Evolutionary conservation across 1,140 invertebrate genomes (phyloP).

Genomic region (Leptinotarsa lineolata): DNA sequence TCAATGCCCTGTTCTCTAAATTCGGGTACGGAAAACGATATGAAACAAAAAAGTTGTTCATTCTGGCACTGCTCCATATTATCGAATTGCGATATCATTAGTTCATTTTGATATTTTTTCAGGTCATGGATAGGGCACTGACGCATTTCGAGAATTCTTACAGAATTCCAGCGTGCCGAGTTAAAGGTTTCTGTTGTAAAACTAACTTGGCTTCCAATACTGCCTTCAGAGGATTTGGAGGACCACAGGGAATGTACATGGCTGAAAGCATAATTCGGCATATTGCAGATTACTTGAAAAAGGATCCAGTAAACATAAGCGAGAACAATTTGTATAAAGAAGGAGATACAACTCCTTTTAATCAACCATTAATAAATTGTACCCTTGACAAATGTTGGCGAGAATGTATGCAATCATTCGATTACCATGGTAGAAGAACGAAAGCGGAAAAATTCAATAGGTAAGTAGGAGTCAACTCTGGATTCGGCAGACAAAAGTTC

Average conservation of each 20-base stretch:
- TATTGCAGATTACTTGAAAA: slow-evolving; percentile 72
- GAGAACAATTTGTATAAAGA: slow-evolving; percentile 81
- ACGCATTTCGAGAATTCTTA: slow-evolving; percentile 82
- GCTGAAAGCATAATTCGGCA: slow-evolving; percentile 78
- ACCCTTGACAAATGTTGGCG: slow-evolving; percentile 80
- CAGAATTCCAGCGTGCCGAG: slow-evolving; percentile 70
- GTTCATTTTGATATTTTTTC: slow-evolving; percentile 15
- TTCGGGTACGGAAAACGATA: too few relatives aligned
- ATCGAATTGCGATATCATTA: too few relatives aligned
- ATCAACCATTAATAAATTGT: slow-evolving; percentile 75
- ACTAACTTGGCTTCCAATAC: slow-evolving; percentile 90
- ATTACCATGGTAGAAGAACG: slow-evolving; percentile 66
- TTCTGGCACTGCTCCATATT: too few relatives aligned
- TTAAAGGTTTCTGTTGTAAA: slow-evolving; percentile 73
- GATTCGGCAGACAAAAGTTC: too few relatives aligned
- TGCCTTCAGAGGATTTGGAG: slow-evolving; percentile 88
- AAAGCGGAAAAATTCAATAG: slow-evolving; percentile 74
- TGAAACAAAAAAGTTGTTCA: too few relatives aligned
- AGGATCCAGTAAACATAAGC: slow-evolving; percentile 61
- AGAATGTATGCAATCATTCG: slow-evolving; percentile 75
- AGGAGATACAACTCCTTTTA: slow-evolving; percentile 79
- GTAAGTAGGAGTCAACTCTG: slow-evolving; percentile 53
- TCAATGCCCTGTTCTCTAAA: too few relatives aligned
- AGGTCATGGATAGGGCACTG: slow-evolving; percentile 65
- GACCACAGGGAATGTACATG: slow-evolving; percentile 86